Evolutionary conservation across 2,888 invertebrate genomes (phyloP).

Genomic region (Yponomeuta cagnagella): DNA sequence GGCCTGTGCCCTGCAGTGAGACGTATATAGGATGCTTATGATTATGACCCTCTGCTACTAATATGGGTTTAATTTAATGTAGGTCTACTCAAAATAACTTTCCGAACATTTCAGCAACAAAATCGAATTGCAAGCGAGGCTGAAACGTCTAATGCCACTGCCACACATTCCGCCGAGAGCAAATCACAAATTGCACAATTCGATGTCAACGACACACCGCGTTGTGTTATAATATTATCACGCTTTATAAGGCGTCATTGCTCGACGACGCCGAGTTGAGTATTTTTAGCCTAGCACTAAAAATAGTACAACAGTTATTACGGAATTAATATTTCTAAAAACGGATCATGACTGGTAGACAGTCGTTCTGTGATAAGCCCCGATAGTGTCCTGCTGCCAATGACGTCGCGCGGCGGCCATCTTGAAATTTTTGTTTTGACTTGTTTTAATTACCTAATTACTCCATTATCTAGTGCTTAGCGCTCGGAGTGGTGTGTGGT

Average conservation of each 20-base stretch:
- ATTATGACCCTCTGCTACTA: too few species aligned
- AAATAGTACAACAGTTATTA: constrained; percentile 73
- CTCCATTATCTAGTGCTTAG: neutral
- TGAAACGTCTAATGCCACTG: neutral
- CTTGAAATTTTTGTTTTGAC: neutral
- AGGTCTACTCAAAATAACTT: too few species aligned
- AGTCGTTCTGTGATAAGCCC: neutral
- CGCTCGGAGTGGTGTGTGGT: neutral
- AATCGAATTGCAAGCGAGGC: neutral
- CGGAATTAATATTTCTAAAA: constrained; percentile 77
- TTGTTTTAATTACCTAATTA: neutral
- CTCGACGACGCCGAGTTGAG: constrained; percentile 36
- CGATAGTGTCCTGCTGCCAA: neutral
- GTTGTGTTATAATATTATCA: constrained; percentile 11
- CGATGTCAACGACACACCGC: constrained; percentile 10
- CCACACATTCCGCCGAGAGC: neutral
- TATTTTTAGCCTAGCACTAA: constrained; percentile 75
- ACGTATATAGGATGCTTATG: too few species aligned
- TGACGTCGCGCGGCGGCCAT: neutral
- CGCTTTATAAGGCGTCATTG: constrained; percentile 47
- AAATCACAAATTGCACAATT: constrained; percentile 7
- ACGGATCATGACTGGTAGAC: constrained; percentile 42
- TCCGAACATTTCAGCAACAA: too few species aligned
- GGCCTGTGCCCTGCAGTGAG: too few species aligned
- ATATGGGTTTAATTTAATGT: too few species aligned